phyloP scores from a whole-genome alignment of 1,140 invertebrate species.

The Chionoecetes opilio region DNA sequence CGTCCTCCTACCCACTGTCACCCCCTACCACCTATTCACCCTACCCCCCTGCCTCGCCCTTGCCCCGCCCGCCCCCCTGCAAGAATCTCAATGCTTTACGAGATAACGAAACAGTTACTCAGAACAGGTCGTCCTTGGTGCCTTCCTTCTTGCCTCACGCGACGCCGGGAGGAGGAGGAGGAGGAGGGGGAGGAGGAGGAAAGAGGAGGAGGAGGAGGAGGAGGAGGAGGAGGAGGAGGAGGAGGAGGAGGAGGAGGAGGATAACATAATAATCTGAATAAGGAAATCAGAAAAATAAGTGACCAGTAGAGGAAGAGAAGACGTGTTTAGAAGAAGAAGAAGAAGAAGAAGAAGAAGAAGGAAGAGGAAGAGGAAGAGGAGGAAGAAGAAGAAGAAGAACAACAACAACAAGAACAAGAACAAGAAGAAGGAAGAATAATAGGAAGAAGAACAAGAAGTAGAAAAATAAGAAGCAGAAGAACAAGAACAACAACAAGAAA shows the following conservation, averaged over 20 bases:
- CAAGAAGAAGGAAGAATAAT: not conserved
- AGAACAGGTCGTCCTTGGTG: not conserved
- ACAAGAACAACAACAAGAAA: not conserved
- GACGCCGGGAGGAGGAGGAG: not conserved
- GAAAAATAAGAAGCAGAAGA: not conserved
- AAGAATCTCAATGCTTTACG: not conserved
- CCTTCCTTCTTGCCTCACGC: not conserved
- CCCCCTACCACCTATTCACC: not conserved
- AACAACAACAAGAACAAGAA: not conserved
- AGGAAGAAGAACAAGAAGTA: not conserved
- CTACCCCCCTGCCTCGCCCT: not conserved
- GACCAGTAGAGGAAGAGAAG: too few relatives aligned
- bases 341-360: not conserved
- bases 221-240: not conserved
- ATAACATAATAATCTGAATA: too few relatives aligned
- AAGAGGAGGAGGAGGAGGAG: not conserved
- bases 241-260: too few relatives aligned
- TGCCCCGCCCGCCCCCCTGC: too few relatives aligned
- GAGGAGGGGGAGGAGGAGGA: not conserved
- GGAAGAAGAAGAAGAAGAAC: not conserved
- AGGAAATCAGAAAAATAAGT: too few relatives aligned
- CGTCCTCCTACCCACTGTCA: not conserved
- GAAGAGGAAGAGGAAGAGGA: not conserved
- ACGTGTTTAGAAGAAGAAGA: not conserved
- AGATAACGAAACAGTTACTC: not conserved